Conservation (phyloP, 2,888 invertebrate genomes). For the Phyllotreta striolata region DNA sequence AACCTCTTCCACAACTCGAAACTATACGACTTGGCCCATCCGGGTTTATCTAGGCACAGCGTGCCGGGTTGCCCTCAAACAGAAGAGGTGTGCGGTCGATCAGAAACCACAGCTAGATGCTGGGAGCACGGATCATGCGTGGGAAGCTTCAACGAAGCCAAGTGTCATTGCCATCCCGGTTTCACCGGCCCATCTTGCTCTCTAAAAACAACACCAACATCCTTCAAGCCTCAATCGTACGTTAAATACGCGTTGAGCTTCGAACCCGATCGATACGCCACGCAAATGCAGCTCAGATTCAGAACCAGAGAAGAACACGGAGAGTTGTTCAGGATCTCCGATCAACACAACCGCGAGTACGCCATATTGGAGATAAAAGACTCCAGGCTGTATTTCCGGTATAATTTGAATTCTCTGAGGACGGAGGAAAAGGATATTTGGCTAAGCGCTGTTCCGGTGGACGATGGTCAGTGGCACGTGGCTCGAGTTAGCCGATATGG, state of each 20-base stretch:
- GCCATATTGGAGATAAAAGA: constrained; percentile 92
- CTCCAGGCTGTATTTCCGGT: constrained; percentile 87
- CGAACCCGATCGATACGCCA: constrained; percentile 90
- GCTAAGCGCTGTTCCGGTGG: constrained; percentile 88
- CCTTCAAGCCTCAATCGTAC: constrained; percentile 92
- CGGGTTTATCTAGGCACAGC: constrained; percentile 86
- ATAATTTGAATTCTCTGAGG: constrained; percentile 89
- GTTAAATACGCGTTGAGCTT: constrained; percentile 96
- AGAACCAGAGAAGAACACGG: constrained; percentile 93
- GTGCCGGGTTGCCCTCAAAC: constrained; percentile 92
- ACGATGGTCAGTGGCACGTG: constrained; percentile 97
- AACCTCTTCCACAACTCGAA: constrained; percentile 96
- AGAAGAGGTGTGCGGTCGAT: constrained; percentile 89
- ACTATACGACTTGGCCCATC: constrained; percentile 93
- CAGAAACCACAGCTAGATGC: constrained; percentile 84
- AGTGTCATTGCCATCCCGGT: constrained; percentile 94
- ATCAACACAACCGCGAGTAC: constrained; percentile 93
- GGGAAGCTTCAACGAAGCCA: constrained; percentile 86
- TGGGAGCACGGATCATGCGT: constrained; percentile 96
- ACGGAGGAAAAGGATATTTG: constrained; percentile 92
- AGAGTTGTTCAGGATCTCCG: constrained; percentile 91
- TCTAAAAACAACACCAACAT: constrained; percentile 86
- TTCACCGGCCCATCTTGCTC: constrained; percentile 92
- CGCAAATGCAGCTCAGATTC: constrained; percentile 92
- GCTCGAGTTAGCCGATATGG: constrained; percentile 91